Evolutionary conservation across 1,140 invertebrate species (phyloP), one percentile per base, ranked within the genome.

Genomic region (Megalopta genalis): DNA sequence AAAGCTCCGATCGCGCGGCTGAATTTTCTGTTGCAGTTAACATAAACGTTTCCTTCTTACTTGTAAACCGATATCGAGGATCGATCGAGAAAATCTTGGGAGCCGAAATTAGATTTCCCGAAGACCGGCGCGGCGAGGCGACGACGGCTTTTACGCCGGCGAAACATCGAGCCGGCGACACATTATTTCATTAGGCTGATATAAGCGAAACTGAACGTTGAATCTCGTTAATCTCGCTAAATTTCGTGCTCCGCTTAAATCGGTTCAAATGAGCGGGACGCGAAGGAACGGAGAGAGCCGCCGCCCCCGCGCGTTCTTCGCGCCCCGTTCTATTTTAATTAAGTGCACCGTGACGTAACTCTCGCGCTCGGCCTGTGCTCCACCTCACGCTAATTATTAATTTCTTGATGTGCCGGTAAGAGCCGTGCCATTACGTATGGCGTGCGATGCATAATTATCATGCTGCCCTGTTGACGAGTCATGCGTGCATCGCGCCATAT

Each of bases 361-460:
- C 37, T 57, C 63, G 37, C 75, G 65, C 79, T 37, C 63, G 63
- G 67, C 25, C 81, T 79, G 32, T 32, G 79, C 83, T 82, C 79
- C 80, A 84, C 89, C 88, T 90, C 83, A 84, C 83, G 83, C 88
- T 93, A 90, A 93, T 92, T 92, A 92, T 92, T 93, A 93, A 93
- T 93, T 92, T 92, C 90, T 91, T 93, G 92, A 93, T 93, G 92
- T 85, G 90, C 84, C 85, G 81, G 77, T 88, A 90, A 90, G 88
- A 92, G 88, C 87, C 68, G 84, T 82, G 89, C 88, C 89, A 91
- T 92, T 92, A 91, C 89, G 87, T 90, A 90, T 91, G 90, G 90
- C 90, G 90, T 89, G 90, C 90, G 88, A 91, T 91, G 92, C 91
- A 92, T 93, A 92, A 93, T 93, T 92, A 92, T 92, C 88, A 87